Evolutionary conservation across 2,888 invertebrate species (phyloP), one percentile per base, ranked within the genome.

Genomic region (Protophormia terraenovae): DNA sequence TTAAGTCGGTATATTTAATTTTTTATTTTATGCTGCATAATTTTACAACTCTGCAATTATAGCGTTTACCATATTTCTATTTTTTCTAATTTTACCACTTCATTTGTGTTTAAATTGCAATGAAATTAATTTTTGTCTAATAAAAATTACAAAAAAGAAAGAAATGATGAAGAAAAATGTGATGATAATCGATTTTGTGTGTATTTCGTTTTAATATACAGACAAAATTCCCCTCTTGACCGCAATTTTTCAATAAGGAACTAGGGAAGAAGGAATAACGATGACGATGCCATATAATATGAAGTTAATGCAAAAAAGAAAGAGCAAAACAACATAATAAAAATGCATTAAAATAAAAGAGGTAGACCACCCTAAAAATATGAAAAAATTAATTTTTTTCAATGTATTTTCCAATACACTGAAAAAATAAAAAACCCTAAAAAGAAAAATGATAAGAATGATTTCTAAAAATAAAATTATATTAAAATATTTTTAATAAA

Each of bases 121-220:
- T 69, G n/a, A 78, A 78, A 78, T 78, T 71, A 62, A 62, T 62
- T 69, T 77, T 78, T 58, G 67, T 78, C 60, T 78, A 69, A 78
- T 60, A 60, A 78, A 78, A 78, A 69, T 47, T 67, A 35, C 45
- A 60, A 60, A 32, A 24, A 35, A 1, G 12, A 58, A 77, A 62
- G 19, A 58, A 10, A 10, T 38, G n/a, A 38, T 16, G 50, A 32
- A 24, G 60, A 38, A 62, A 71, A 60, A 71, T 50, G n/a, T 58
- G 35, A 69, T 47, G 58, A 60, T 72, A 79, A 79, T 79, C 71
- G 79, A 71, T 79, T 71, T 64, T 71, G n/a, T 71, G 35, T 27
- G 38, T 24, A 45, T 45, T 58, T 58, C 27, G 27, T 38, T 38
- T 38, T 16, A 50, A 27, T 32, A 71, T 62, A 27, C 47, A 69